phyloP scores from a whole-genome alignment of 2,797 vertebrate species.

The Mycteria americana region DNA sequence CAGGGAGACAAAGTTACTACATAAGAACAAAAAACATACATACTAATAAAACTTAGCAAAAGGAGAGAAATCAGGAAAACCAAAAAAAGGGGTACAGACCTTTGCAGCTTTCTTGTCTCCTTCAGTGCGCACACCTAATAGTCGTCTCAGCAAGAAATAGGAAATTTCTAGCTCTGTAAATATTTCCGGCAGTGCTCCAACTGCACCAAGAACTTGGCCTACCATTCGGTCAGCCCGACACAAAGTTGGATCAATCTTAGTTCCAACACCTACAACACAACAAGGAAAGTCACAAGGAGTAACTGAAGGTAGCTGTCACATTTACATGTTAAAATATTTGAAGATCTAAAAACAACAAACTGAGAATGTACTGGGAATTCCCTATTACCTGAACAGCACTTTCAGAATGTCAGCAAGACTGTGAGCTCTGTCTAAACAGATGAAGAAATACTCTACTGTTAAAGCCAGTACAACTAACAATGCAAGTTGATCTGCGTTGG shows the following conservation, averaged over 20 bases:
- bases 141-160: slow-evolving; percentile 92
- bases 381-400: neutral
- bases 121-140: slow-evolving; percentile 94
- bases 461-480: neutral
- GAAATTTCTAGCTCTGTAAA: slow-evolving; percentile 98
- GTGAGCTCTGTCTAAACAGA: neutral
- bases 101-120: slow-evolving; percentile 99
- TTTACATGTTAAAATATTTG: neutral
- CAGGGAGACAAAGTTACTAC: neutral
- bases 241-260: slow-evolving; percentile 96
- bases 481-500: neutral
- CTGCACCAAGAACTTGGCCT: slow-evolving; percentile 96
- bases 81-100: slow-evolving; percentile 68
- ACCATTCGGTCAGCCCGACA: slow-evolving; percentile 98
- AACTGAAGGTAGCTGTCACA: neutral
- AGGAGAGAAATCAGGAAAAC: neutral
- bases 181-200: slow-evolving; percentile 96
- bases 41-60: neutral
- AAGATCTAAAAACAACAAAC: neutral
- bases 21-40: neutral
- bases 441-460: neutral
- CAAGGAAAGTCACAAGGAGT: neutral
- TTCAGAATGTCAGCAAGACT: neutral
- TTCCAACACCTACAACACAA: slow-evolving; percentile 88
- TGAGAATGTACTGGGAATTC: neutral